Base-by-base conservation (phyloP, 2,888 invertebrate species). In the Brenthis ino region DNA sequence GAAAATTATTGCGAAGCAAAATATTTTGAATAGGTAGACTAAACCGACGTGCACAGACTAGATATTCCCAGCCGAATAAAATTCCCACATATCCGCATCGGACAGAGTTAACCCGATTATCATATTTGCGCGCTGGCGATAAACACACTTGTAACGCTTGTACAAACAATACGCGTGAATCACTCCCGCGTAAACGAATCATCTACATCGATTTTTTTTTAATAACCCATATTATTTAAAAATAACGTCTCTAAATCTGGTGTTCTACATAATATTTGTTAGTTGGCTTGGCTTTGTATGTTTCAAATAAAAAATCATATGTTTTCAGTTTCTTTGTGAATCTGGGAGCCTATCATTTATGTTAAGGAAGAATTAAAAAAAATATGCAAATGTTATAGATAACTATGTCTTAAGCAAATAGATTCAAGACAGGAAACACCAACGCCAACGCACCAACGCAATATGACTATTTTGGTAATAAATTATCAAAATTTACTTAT, bases 61-160 rank as follows among this genome's bases (percentile, higher is more conserved):
- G 8, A 56, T 37, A 51, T 63, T 57, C 56, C 33, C 28, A 51
- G 28, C 37, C 48, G 43, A 57, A 61, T 67, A 11, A 55, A 60
- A 57, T 57, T 58, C 50, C 51, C 57, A 57, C 43, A 64, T 58
- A 64, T 71, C 65, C 55, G 65, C 63, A 54, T 66, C 54, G 63
- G 33, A 54, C 55, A 24, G 57, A 64, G 64, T 65, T 73, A 74
- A 74, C 68, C 73, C 65, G 74, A 73, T 74, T 73, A 74, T 70
- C 68, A 65, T 74, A 72, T 74, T 72, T 74, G 70, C 65, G 54
- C 56, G 65, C 57, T 71, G 57, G 28, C 74, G 71, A 72, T 72
- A 74, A 74, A 72, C 72, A 65, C 51, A 56, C 65, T 70, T 65
- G 65, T 67, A 71, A 65, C 51, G 69, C 57, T 70, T 65, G 65